Evolutionary conservation across 2,113 vertebrate species (phyloP).

Genomic region (Phodopus roborovskii): DNA sequence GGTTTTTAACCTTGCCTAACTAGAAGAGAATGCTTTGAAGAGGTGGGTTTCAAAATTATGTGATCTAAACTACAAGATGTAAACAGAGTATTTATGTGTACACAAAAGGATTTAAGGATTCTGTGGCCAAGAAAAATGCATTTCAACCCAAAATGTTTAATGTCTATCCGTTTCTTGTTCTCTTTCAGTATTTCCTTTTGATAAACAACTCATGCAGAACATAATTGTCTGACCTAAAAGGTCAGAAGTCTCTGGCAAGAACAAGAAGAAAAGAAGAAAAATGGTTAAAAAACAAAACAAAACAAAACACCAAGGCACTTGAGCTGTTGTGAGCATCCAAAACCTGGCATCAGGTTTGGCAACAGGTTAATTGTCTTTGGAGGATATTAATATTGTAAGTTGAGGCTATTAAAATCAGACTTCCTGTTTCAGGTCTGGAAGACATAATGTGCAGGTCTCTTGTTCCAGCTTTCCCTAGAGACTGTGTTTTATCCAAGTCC

Average conservation of each 20-base stretch:
- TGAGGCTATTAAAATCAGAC: conserved; percentile 77
- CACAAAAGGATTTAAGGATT: conserved; percentile 44
- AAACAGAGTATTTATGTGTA: conserved; percentile 63
- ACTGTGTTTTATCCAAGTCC: conserved; percentile 68
- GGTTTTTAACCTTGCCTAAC: conserved; percentile 63
- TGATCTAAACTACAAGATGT: conserved; percentile 43
- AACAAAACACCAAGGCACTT: conserved; percentile 69
- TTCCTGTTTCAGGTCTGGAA: conserved; percentile 75
- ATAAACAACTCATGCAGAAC: conserved; percentile 72
- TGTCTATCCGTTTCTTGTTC: background rate
- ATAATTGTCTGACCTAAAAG: conserved; percentile 72
- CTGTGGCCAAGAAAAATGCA: conserved; percentile 59
- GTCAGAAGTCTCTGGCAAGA: conserved; percentile 70
- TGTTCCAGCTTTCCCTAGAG: conserved; percentile 64
- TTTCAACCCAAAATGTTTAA: conserved; percentile 64
- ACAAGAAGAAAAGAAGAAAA: conserved; percentile 60
- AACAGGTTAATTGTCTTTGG: conserved; percentile 81
- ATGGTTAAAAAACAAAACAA: conserved; percentile 65
- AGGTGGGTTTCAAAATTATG: conserved; percentile 68
- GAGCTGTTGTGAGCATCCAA: conserved; percentile 67
- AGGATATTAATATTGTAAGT: conserved; percentile 78
- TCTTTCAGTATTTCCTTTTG: conserved; percentile 14
- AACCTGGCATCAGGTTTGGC: conserved; percentile 77
- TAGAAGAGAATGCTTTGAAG: conserved; percentile 65
- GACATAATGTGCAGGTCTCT: conserved; percentile 53